These are phyloP conservation scores for Acipenser oxyrinchus DNA, from an alignment of 2,797 vertebrate genomes.

Conservation along the genomic window DNA sequence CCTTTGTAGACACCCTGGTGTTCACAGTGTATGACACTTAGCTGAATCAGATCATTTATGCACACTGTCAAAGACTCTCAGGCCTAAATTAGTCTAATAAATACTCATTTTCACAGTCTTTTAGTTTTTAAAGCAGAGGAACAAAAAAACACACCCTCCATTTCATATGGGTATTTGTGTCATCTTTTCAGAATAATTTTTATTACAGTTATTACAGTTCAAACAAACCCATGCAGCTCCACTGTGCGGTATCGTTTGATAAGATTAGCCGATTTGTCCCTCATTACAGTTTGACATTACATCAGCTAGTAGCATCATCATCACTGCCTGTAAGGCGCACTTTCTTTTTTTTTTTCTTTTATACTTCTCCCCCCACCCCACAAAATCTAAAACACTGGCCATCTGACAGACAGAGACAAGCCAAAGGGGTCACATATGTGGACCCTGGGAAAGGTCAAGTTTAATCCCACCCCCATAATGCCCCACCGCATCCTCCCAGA, in stretches of 20 bases:
- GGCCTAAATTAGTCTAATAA: constrained; percentile 47
- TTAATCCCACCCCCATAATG: constrained; percentile 54
- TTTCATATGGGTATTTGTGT: constrained; percentile 29
- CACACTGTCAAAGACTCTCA: constrained; percentile 31
- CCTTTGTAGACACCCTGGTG: constrained; percentile 42
- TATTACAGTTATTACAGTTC: constrained; percentile 20
- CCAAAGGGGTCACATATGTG: constrained; percentile 56
- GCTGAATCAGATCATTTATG: constrained; percentile 31
- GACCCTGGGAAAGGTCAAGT: constrained; percentile 69
- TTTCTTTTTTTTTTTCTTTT: constrained; percentile 6
- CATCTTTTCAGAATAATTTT: constrained; percentile 24
- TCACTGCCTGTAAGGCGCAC: constrained; percentile 4
- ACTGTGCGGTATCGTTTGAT: constrained; percentile 26
- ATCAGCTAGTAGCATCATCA: constrained; percentile 17
- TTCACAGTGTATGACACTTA: constrained; percentile 40
- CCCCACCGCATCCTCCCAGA: constrained; percentile 52
- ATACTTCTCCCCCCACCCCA: constrained; percentile 2
- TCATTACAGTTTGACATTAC: constrained; percentile 23
- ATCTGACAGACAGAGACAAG: constrained; percentile 48
- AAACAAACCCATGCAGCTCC: constrained; percentile 21
- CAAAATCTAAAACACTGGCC: constrained; percentile 27
- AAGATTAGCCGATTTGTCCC: constrained; percentile 35
- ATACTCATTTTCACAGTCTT: constrained; percentile 52
- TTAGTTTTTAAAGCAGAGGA: constrained; percentile 46
- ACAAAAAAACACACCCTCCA: constrained; percentile 30